phyloP scores from a whole-genome alignment of 2,888 invertebrate genomes.

The Corythucha ciliata region DNA sequence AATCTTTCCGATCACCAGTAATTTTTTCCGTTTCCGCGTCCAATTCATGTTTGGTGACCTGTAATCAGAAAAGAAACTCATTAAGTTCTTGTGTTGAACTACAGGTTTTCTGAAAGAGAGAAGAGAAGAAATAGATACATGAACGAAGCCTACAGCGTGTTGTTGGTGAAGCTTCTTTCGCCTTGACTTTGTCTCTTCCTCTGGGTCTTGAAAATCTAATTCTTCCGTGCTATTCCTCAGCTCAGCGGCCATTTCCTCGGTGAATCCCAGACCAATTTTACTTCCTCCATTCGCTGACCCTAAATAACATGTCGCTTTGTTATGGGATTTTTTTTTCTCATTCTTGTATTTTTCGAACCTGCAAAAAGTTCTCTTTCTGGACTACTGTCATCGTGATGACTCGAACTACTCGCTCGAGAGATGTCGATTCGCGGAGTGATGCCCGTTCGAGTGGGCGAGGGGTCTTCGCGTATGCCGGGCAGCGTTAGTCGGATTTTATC shows the following conservation, averaged over 20 bases:
- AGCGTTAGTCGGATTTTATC: constrained; percentile 35
- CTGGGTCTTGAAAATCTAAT: constrained; percentile 65
- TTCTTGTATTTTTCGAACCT: constrained; percentile 40
- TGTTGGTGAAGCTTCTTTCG: constrained; percentile 40
- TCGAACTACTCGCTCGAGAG: constrained; percentile 78
- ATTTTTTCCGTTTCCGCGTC: constrained; percentile 41
- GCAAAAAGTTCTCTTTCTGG: constrained; percentile 74
- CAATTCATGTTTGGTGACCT: constrained; percentile 33
- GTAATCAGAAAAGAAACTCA: neutral
- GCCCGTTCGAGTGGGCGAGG: constrained; percentile 20
- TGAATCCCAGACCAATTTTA: constrained; percentile 47
- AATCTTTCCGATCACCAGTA: constrained; percentile 38
- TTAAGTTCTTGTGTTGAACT: neutral
- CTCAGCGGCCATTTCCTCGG: constrained; percentile 62
- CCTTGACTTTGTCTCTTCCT: constrained; percentile 41
- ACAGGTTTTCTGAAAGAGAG: too few species aligned
- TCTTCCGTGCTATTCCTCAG: constrained; percentile 81
- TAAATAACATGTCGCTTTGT: too few species aligned
- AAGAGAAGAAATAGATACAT: constrained; percentile 17
- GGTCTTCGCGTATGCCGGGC: constrained; percentile 39
- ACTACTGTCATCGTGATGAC: constrained; percentile 73
- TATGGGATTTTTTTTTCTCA: neutral
- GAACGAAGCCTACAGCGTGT: constrained; percentile 40
- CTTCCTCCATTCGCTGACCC: too few species aligned
- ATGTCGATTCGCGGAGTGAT: constrained; percentile 76